Evolutionary conservation across 2,888 invertebrate genomes (phyloP), one percentile per base, ranked within the genome.

Genomic region (Scaeva pyrastri): DNA sequence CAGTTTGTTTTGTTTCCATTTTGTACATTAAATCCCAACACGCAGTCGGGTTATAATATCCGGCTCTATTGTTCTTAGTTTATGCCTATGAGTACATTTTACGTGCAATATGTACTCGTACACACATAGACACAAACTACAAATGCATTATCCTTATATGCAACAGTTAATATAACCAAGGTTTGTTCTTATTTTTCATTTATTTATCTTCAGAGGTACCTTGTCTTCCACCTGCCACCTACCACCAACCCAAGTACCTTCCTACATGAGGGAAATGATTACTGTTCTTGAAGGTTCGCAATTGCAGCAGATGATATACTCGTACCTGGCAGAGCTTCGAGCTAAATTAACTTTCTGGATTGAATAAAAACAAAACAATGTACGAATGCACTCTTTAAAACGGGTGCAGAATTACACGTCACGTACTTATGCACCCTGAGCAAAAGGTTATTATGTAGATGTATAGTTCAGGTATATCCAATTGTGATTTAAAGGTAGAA

Each of bases 301-400:
- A 8, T 8, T 31, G 31, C 10, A n/a, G n/a, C 5, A 12, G 10
- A 43, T n/a, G 43, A n/a, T 43, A n/a, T 43, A n/a, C 12, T 11
- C 11, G 4, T 12, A n/a, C 5, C 5, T 11, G n/a, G 43, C 16
- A n/a, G 36, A 58, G 60, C 60, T 60, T n/a, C 21, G 14, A 41
- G 60, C 14, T 60, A 60, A 60, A 60, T 60, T 60, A 60, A 60
- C 60, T 60, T 60, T 60, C 41, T 19, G 41, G 41, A 60, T 60
- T 60, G 60, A 60, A 60, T 60, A 60, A 12, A 60, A 60, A 60
- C 41, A 60, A 31, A 45, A 45, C n/a, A n/a, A n/a, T n/a, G n/a
- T n/a, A n/a, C n/a, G n/a, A 56, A 8, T 56, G 31, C 56, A 56
- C 31, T 36, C 1, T 16, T 16, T 56, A 36, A 19, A 39, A 21